phyloP scores from a whole-genome alignment of 2,888 invertebrate species.

The Sarcophaga subvicina region DNA sequence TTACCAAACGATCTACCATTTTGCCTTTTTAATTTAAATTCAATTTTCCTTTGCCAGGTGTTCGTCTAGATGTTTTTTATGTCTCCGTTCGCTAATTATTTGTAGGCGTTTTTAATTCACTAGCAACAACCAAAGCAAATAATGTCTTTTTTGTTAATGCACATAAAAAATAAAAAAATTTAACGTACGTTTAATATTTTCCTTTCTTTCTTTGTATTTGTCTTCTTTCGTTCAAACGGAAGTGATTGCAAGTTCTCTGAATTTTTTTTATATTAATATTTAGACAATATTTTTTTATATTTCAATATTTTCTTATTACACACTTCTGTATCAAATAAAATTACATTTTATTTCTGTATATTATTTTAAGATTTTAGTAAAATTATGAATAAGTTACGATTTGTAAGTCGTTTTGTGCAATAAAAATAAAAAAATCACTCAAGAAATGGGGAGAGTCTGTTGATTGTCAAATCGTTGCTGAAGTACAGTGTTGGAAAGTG shows the following conservation, averaged over 20 bases:
- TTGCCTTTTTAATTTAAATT: constrained; percentile 2
- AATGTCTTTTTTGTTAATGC: constrained; percentile 38
- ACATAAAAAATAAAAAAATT: constrained; percentile 35
- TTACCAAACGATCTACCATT: constrained; percentile 88
- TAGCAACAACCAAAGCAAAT: constrained; percentile 27
- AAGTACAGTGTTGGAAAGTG: constrained; percentile 55
- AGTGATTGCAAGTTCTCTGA: constrained; percentile 48
- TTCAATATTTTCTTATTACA: constrained; percentile 9
- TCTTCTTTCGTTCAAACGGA: constrained; percentile 52
- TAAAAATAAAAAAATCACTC: constrained; percentile 19
- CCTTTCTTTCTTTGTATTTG: constrained; percentile 37
- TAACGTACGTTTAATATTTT: constrained; percentile 40
- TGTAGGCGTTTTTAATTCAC: constrained; percentile 42
- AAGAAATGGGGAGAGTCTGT: constrained; percentile 57
- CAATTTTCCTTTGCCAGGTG: constrained; percentile 12
- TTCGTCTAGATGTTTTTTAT: neutral
- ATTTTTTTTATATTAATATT: constrained; percentile 12
- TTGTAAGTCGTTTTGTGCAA: neutral
- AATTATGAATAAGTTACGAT: constrained; percentile 24
- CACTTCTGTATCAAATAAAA: constrained; percentile 17
- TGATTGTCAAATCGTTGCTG: constrained; percentile 60
- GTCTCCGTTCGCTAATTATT: constrained; percentile 12
- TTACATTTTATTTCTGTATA: constrained; percentile 24
- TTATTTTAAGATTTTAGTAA: constrained; percentile 10
- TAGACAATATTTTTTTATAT: neutral